Base-by-base conservation (phyloP, 2,797 vertebrate species). In the Ctenosaura bakeri region DNA sequence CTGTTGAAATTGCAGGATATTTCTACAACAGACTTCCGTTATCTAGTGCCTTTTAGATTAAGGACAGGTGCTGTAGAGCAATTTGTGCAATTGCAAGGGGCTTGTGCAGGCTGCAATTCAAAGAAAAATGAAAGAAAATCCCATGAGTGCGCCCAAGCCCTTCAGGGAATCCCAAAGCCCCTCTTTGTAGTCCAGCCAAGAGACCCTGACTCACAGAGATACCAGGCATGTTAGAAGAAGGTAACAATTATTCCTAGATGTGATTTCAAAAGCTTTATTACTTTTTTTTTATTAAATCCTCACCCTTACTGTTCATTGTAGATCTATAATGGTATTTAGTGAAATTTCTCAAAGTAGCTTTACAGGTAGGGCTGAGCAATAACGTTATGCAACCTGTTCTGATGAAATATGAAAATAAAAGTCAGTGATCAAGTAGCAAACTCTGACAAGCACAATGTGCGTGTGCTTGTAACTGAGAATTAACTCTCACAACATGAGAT, bases 321-420 rank as follows among this genome's bases (percentile, higher is more conserved):
- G 26, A 81, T 35, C 87, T 86, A 94, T 92, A 93, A 90, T 81
- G 81, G 93, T 12, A 79, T 85, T 88, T 81, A 85, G 38, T 77
- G 77, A 73, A 90, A 79, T 38, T 74, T 86, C 91, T 71, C 80
- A 76, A 89, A 90, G 95, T 94, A 94, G 89, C 88, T 95, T 92
- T 91, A 94, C 85, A 91, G 89, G 83, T 80, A 92, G 88, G 90
- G 92, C 81, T 94, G 78, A 26, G 54, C 89, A 62, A 90, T 87
- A 71, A 71, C 18, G 46, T 93, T 89, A 90, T 94, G 94, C 86
- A 92, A 93, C 54, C 64, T 50, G n/a, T 89, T 93, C 79, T 83
- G 92, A 94, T 90, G 93, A 91, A 94, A 94, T 24, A 38, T 85
- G n/a, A 87, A 90, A 86, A 78, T 0, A 0, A 35, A 85, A 80